Conservation (phyloP, 2,888 invertebrate species). For the Prosopocoilus inquinatus region DNA sequence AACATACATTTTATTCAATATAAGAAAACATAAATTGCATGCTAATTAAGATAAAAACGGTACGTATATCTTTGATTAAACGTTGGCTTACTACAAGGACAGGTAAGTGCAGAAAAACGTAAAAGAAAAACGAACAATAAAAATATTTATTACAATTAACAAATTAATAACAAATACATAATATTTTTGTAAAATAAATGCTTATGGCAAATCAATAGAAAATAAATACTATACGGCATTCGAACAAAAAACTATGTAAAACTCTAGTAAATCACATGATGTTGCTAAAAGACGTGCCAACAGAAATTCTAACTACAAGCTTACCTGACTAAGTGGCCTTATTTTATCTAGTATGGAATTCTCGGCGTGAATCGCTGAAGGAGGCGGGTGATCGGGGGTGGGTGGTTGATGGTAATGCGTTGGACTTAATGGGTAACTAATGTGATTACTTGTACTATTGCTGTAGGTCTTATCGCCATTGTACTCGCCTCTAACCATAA, state of each 20-base stretch:
- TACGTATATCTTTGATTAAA: not conserved
- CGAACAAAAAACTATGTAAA: slow-evolving; percentile 3
- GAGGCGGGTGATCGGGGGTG: slow-evolving; percentile 92
- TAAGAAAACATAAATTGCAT: too few species aligned
- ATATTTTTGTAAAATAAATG: slow-evolving; percentile 5
- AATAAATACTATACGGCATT: slow-evolving; percentile 3
- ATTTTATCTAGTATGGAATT: slow-evolving; percentile 87
- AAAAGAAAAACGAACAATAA: slow-evolving; percentile 9
- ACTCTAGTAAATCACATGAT: slow-evolving; percentile 16
- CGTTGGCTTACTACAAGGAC: not conserved
- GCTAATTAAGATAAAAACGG: not conserved
- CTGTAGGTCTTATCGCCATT: slow-evolving; percentile 44
- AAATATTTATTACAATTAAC: slow-evolving; percentile 2
- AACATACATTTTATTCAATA: too few species aligned
- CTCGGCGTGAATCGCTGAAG: slow-evolving; percentile 85
- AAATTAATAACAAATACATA: slow-evolving; percentile 11
- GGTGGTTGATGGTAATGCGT: slow-evolving; percentile 90
- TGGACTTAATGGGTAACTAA: slow-evolving; percentile 72
- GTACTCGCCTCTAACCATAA: slow-evolving; percentile 53
- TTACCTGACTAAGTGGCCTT: slow-evolving; percentile 86
- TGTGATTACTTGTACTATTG: slow-evolving; percentile 19
- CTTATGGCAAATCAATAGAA: slow-evolving; percentile 12
- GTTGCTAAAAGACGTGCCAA: slow-evolving; percentile 17
- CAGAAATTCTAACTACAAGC: slow-evolving; percentile 45
- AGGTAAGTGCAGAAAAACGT: slow-evolving; percentile 17